Conservation (phyloP, 2,888 invertebrate species). For the Hypsopygia costalis region DNA sequence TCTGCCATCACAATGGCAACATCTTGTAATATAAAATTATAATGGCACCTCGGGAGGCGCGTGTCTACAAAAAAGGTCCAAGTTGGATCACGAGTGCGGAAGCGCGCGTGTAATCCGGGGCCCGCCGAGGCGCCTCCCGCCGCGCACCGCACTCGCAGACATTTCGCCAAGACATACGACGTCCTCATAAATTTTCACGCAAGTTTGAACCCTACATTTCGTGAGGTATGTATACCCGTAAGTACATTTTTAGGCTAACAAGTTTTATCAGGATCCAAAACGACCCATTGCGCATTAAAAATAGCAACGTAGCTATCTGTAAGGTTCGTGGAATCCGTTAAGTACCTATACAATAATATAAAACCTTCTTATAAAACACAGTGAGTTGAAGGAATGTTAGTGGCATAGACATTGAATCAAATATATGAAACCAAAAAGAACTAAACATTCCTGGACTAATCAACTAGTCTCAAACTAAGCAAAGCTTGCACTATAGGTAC, state of each 20-base stretch:
- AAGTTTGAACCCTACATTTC: conserved; percentile 44
- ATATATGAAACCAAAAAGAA: too few species aligned
- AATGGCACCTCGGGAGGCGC: conserved; percentile 15
- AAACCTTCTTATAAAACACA: too few species aligned
- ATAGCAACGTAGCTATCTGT: not conserved
- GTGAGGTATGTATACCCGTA: conserved; percentile 20
- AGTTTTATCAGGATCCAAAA: conserved; percentile 22
- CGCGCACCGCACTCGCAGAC: conserved; percentile 32
- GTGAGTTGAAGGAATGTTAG: too few species aligned
- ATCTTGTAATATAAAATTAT: conserved; percentile 26
- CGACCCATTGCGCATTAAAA: not conserved
- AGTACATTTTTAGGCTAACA: conserved; percentile 42
- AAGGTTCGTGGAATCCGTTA: too few species aligned
- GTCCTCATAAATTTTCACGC: conserved; percentile 58
- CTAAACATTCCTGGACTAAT: too few species aligned
- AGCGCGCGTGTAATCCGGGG: conserved; percentile 16
- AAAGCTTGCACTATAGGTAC: too few species aligned
- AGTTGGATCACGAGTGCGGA: conserved; percentile 17
- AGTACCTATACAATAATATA: too few species aligned
- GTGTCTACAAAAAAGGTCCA: conserved; percentile 26
- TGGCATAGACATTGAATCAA: too few species aligned
- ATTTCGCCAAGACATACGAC: conserved; percentile 51
- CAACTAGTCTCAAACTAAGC: too few species aligned
- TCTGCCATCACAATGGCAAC: too few species aligned
- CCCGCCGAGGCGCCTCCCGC: conserved; percentile 17